A percentile compares a stretch with the other conserved stretches of the same genome.
These are phyloP conservation scores for Chaetophractus vellerosus DNA, from an alignment of 2,797 vertebrate species.

Conservation along the genomic window DNA sequence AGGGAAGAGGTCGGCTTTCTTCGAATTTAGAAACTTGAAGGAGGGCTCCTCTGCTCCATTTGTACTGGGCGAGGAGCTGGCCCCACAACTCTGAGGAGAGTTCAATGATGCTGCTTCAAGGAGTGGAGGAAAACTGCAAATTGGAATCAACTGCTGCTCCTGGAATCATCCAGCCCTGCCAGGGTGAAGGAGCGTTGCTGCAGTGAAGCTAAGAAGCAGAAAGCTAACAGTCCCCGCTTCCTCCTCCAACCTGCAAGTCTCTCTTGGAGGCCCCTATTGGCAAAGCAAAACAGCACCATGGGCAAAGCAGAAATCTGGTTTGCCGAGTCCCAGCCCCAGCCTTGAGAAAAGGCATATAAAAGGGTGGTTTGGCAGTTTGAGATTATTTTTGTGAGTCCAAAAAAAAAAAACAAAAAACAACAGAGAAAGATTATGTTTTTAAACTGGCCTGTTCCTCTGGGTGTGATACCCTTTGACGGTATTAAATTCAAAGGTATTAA, in stretches of 20 bases:
- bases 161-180: background rate
- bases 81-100: too few relatives aligned
- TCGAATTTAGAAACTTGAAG: background rate
- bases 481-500: too few relatives aligned
- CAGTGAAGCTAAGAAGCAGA: background rate
- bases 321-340: background rate
- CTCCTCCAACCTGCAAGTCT: background rate
- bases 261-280: background rate
- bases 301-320: background rate
- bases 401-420: too few relatives aligned
- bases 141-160: background rate
- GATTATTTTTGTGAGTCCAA: too few relatives aligned
- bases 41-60: accelerated
- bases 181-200: background rate
- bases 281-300: background rate
- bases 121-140: background rate
- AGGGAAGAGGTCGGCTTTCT: background rate
- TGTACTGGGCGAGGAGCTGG: background rate
- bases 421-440: too few relatives aligned
- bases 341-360: background rate
- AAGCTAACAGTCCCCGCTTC: background rate
- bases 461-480: too few relatives aligned
- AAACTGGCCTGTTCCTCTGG: too few relatives aligned
- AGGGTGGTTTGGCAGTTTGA: background rate
- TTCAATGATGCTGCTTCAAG: background rate